phyloP scores from a whole-genome alignment of 2,888 invertebrate species.

The Augiades crinisus region DNA sequence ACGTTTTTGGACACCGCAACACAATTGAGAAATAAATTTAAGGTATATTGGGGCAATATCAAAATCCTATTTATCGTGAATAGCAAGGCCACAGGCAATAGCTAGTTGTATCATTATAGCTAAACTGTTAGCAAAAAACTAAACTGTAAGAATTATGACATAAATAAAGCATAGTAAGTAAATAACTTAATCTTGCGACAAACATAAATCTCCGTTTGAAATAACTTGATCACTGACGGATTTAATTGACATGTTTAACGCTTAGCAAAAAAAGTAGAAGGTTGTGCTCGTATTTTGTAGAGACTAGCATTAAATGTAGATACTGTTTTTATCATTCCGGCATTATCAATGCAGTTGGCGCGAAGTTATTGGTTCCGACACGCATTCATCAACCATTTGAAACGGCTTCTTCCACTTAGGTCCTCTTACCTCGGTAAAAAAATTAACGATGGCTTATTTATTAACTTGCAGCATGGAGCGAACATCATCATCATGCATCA shows the following conservation, averaged over 20 bases:
- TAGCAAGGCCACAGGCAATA: no score
- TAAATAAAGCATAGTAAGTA: constrained; percentile 2
- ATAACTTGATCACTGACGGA: constrained; percentile 7
- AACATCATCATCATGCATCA: no score
- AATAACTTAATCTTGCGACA: constrained; percentile 10
- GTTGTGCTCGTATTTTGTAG: constrained; percentile 1
- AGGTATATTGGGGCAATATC: no score
- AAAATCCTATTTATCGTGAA: no score
- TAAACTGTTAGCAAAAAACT: no score
- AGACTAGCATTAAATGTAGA: constrained; percentile 1
- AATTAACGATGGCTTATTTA: no score
- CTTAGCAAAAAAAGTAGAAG: constrained; percentile 7
- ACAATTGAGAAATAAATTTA: no score
- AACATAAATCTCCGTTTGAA: constrained; percentile 11
- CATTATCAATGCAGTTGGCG: constrained; percentile 23
- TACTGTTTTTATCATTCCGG: constrained; percentile 15
- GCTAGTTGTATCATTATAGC: no score
- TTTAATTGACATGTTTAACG: constrained; percentile 17
- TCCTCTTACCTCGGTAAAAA: no score
- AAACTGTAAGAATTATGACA: constrained; percentile 1
- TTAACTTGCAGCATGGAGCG: no score
- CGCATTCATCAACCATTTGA: constrained; percentile 21
- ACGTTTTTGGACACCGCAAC: no score
- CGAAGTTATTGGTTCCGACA: constrained; percentile 26
- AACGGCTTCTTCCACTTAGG: constrained; percentile 6